A percentile compares a stretch with the other conserved stretches of the same genome.
Evolutionary conservation across 2,113 vertebrate species (phyloP).

Genomic region (Odocoileus hemionus): DNA sequence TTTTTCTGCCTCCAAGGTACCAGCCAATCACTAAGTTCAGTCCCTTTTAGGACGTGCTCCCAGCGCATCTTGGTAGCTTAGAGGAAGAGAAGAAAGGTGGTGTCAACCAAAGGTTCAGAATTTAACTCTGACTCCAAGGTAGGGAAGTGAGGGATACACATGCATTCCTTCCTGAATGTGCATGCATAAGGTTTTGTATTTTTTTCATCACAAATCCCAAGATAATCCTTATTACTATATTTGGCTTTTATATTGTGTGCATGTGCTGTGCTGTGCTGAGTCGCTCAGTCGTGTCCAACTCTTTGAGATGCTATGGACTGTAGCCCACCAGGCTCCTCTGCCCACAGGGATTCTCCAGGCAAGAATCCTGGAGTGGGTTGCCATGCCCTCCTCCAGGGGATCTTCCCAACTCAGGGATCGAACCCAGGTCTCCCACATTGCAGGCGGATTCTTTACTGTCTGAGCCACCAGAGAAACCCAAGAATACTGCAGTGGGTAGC

Average conservation of each 20-base stretch:
- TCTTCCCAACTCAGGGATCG: background rate
- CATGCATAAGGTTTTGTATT: background rate
- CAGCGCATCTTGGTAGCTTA: background rate
- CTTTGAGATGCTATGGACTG: background rate
- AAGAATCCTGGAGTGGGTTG: background rate
- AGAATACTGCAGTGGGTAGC: background rate
- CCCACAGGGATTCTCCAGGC: background rate
- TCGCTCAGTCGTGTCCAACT: accelerated
- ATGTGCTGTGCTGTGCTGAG: background rate
- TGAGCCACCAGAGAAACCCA: background rate
- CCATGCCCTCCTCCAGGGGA: background rate
- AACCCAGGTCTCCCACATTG: background rate
- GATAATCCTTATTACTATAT: background rate
- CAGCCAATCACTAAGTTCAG: background rate
- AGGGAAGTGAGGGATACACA: background rate
- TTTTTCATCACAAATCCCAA: background rate
- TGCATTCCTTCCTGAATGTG: background rate
- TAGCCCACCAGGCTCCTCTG: background rate
- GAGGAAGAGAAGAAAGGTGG: background rate
- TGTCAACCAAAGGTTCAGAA: background rate
- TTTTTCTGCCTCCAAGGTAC: background rate
- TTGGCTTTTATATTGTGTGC: background rate
- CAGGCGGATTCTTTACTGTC: background rate
- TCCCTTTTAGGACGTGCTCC: background rate
- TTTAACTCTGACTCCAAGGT: background rate